Base-by-base conservation (phyloP, 2,797 vertebrate genomes). In the Anguilla obscura region DNA sequence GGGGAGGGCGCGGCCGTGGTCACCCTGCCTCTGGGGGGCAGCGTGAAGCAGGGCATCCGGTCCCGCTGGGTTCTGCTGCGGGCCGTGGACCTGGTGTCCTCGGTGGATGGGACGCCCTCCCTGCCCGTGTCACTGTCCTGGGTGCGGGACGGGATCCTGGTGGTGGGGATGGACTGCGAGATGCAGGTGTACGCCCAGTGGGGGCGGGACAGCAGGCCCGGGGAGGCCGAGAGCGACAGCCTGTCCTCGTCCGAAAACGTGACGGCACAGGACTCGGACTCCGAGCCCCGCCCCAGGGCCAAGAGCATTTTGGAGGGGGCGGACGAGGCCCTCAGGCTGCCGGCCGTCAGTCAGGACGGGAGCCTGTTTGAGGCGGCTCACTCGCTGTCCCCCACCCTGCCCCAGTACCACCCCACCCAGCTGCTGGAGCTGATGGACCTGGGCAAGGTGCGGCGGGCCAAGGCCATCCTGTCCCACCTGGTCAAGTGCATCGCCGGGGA, bases 401-500 rank as follows among this genome's bases (percentile, higher is more conserved):
- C 96, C 48, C 96, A 97, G 74, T 97, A 97, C 89, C 96, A 97
- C 87, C 96, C 96, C 89, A 97, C 96, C 50, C 96, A 97, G 36
- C 92, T 97, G 21, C 86, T 99, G 87, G 99, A 99, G 92, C 95
- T 99, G 89, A 99, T 99, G 98, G 99, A 99, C 90, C 94, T 99
- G 90, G 99, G 99, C 80, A 98, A 97, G 93, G 97, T 99, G 91
- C 96, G 98, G 52, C 95, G 99, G 79, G 98, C 99, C 86, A 99
- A 99, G 96, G 98, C 99, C 91, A 99, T 99, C 90, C 96, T 99
- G 0, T 98, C 98, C 0, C 99, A 99, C 93, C 96, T 99, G 93
- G 99, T 99, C 8, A 99, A 99, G 92, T 99, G 99, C 88, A 99
- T 99, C 24, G 99, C 99, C 0, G 99, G 99, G 24, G 99, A 99